Evolutionary conservation across 2,888 invertebrate species (phyloP).

Genomic region (Abscondita cerata): DNA sequence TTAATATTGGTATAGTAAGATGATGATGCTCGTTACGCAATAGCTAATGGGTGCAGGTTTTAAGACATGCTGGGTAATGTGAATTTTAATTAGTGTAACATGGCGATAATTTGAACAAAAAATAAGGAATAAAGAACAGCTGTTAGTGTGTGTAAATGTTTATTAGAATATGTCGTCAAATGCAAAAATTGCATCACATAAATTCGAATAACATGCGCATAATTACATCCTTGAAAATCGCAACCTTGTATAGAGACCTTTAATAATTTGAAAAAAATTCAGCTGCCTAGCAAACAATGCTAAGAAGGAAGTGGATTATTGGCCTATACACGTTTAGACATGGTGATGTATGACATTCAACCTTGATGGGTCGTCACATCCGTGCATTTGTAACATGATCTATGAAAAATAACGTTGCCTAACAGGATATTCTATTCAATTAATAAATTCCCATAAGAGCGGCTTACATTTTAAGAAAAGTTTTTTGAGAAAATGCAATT

Average conservation of each 20-base stretch:
- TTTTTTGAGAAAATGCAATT: too few species aligned
- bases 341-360: conserved; percentile 34
- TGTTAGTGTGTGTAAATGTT: background rate
- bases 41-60: too few species aligned
- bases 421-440: conserved; percentile 34
- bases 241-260: conserved; percentile 4
- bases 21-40: too few species aligned
- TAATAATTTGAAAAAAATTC: conserved; percentile 17
- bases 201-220: background rate
- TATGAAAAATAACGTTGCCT: conserved; percentile 34
- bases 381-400: conserved; percentile 34
- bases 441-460: conserved; percentile 29
- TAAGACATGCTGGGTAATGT: too few species aligned
- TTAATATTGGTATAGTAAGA: too few species aligned
- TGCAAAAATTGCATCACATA: conserved; percentile 1
- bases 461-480: too few species aligned
- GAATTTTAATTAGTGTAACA: too few species aligned
- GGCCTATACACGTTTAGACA: conserved; percentile 28
- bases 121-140: too few species aligned
- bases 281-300: conserved; percentile 30
- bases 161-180: background rate
- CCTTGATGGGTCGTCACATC: conserved; percentile 37
- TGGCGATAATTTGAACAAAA: too few species aligned
- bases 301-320: conserved; percentile 26
- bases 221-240: background rate